Evolutionary conservation across 2,888 invertebrate genomes (phyloP), one percentile per base, ranked within the genome.

Genomic region (Lasioglossum oenotherae): DNA sequence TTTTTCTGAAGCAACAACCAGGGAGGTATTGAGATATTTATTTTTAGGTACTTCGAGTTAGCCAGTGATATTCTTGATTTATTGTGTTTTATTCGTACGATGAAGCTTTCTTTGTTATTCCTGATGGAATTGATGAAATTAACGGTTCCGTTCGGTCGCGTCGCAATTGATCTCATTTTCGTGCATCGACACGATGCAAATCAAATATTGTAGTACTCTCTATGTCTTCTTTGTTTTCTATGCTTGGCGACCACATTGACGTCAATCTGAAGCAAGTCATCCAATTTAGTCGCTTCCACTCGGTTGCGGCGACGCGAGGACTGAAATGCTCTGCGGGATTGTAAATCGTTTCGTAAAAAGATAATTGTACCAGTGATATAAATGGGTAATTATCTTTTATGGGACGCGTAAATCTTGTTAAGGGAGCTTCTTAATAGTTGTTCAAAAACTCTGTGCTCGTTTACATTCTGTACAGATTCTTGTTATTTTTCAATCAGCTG

Each of bases 181-280:
- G 69, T 38, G 35, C 69, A 35, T 69, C 38, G 35, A 69, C 69
- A 69, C 69, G 69, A 38, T 35, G 69, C 35, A 35, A 35, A 38
- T 69, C 12, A 23, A 69, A 69, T 38, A 38, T 69, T 35, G 69
- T 12, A 23, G 69, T 12, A 35, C 69, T 69, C 38, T 69, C 23
- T 38, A 38, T 23, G 35, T 38, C 35, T 38, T 69, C 69, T 23
- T 69, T 38, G 35, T 69, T 69, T 69, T 38, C 69, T 12, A 19
- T 38, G 23, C 23, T 69, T 23, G 69, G 19, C 35, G 38, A 35
- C 23, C 2, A 69, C 38, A 19, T 69, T 69, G 69, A 69, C 69
- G 69, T 69, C 69, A 69, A 69, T 69, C 69, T 38, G 69, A 38
- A 38, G 69, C 35, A 69, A 38, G 35, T 23, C 69, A 69, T 69